Conservation (phyloP, 2,888 invertebrate species). For the Agonum fuliginosum region DNA sequence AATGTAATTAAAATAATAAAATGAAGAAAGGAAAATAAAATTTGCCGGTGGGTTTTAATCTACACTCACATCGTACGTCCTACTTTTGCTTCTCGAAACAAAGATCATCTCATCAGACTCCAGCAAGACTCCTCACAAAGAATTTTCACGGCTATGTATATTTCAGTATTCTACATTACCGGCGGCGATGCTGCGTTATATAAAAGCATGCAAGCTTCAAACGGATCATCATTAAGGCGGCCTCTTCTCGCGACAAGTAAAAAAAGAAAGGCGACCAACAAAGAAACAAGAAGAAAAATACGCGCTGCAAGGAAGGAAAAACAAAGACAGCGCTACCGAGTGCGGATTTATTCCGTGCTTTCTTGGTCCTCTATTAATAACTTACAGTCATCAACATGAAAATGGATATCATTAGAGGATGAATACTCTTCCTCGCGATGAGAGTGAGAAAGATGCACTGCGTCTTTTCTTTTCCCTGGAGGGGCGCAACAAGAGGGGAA, state of each 20-base stretch:
- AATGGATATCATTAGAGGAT: conserved; percentile 58
- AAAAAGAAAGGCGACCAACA: conserved; percentile 51
- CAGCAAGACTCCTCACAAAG: conserved; percentile 33
- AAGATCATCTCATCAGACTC: conserved; percentile 28
- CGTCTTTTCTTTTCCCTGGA: conserved; percentile 15
- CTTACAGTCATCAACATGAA: conserved; percentile 59
- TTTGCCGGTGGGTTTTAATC: background rate
- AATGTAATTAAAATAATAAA: conserved; percentile 2
- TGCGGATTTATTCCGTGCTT: conserved; percentile 48
- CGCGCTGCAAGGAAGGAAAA: conserved; percentile 15
- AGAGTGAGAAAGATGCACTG: conserved; percentile 8
- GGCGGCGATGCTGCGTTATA: conserved; percentile 43
- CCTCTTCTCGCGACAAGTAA: conserved; percentile 57
- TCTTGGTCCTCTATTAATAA: conserved; percentile 57
- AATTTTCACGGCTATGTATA: conserved; percentile 52
- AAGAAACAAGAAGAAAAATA: conserved; percentile 46
- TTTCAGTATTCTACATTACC: conserved; percentile 54
- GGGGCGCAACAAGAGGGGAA: conserved; percentile 39
- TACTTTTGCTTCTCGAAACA: conserved; percentile 5
- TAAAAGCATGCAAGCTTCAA: conserved; percentile 56
- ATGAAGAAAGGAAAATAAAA: background rate
- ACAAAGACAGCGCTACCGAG: conserved; percentile 39
- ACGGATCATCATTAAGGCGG: conserved; percentile 59
- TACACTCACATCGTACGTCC: too few species aligned
- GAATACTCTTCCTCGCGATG: conserved; percentile 3